A percentile compares a stretch with the other conserved stretches of the same genome.
phyloP scores from a whole-genome alignment of 2,797 vertebrate species.

The Pelochelys cantorii region DNA sequence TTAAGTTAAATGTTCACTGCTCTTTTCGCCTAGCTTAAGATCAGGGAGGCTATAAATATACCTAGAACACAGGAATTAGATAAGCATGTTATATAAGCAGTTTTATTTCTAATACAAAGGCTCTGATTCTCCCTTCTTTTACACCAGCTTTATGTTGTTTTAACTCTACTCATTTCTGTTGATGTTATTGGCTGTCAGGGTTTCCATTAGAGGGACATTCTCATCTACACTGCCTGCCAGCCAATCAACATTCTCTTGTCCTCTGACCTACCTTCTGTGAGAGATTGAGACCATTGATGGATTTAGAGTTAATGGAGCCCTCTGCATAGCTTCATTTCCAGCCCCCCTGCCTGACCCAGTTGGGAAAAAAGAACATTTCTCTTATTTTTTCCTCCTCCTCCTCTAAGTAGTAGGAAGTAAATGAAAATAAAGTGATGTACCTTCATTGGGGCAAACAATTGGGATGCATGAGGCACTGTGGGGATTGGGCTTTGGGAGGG shows the following conservation, averaged over 20 bases:
- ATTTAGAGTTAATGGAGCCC: too few relatives aligned
- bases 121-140: background rate
- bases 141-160: slow-evolving; percentile 18
- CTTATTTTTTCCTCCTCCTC: too few relatives aligned
- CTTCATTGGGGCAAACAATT: too few relatives aligned
- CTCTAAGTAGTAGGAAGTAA: too few relatives aligned
- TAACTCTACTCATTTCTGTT: slow-evolving; percentile 34
- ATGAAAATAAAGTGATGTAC: too few relatives aligned
- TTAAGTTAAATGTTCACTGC: slow-evolving; percentile 3
- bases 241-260: background rate
- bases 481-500: too few relatives aligned
- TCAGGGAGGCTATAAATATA: background rate
- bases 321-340: too few relatives aligned
- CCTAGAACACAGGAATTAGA: background rate
- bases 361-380: too few relatives aligned
- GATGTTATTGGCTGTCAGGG: slow-evolving; percentile 49
- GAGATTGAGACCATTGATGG: background rate
- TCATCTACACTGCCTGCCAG: background rate
- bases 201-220: slow-evolving; percentile 32
- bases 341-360: background rate
- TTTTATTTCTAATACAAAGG: slow-evolving; percentile 21
- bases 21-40: slow-evolving; percentile 2
- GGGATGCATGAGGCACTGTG: too few relatives aligned
- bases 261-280: background rate
- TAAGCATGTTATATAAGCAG: background rate